These are phyloP conservation scores for Dastarcus helophoroides DNA, from an alignment of 2,888 invertebrate species.

Conservation along the genomic window DNA sequence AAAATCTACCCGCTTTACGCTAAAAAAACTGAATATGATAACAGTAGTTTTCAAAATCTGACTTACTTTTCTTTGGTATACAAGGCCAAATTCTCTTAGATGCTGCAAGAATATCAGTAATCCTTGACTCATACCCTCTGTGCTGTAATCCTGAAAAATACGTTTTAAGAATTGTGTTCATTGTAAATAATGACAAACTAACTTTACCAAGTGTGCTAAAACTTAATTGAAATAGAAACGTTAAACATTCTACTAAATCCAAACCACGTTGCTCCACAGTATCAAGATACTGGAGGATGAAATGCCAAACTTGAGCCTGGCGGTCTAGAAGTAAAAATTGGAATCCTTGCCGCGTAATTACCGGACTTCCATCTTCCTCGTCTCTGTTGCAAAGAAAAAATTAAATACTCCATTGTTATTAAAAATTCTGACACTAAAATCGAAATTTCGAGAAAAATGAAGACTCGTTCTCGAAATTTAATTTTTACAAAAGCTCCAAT, in stretches of 20 bases:
- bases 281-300: constrained; percentile 90
- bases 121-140: constrained; percentile 82
- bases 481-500: too few species aligned
- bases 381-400: constrained; percentile 45
- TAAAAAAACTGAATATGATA: constrained; percentile 28
- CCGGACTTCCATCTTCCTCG: constrained; percentile 68
- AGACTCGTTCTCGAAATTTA: too few species aligned
- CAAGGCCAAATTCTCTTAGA: constrained; percentile 91
- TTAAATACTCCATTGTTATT: not conserved
- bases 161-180: too few species aligned
- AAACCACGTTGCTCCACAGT: constrained; percentile 80
- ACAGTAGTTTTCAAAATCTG: not conserved
- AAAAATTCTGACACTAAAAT: too few species aligned
- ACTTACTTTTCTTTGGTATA: constrained; percentile 84
- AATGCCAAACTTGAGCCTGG: constrained; percentile 94
- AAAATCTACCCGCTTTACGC: constrained; percentile 85
- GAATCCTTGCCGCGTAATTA: constrained; percentile 91
- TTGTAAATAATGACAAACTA: too few species aligned
- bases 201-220: constrained; percentile 89
- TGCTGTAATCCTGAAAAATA: constrained; percentile 79
- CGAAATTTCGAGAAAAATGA: too few species aligned
- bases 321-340: constrained; percentile 92
- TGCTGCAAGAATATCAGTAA: constrained; percentile 88
- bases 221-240: constrained; percentile 92
- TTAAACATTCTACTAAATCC: constrained; percentile 82